phyloP scores from a whole-genome alignment of 2,113 vertebrate species.

The Poecile atricapillus region DNA sequence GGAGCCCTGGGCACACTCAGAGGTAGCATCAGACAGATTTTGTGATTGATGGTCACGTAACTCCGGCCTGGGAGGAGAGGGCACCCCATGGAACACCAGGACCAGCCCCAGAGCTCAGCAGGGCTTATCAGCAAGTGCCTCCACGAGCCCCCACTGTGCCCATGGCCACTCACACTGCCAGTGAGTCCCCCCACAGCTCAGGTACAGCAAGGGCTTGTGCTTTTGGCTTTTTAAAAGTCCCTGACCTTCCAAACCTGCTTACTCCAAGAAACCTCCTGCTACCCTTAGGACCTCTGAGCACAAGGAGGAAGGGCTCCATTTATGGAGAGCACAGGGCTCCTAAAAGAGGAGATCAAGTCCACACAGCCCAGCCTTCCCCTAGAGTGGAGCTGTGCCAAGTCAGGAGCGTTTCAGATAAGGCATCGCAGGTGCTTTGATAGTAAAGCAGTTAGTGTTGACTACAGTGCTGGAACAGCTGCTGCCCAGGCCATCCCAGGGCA shows the following conservation, averaged over 20 bases:
- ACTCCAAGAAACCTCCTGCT: slow-evolving; percentile 3
- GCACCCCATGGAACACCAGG: neutral
- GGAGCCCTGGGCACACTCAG: neutral
- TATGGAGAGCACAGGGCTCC: neutral
- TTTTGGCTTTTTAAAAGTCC: slow-evolving; percentile 9
- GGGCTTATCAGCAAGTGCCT: neutral
- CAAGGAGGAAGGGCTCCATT: neutral
- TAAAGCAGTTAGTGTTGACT: slow-evolving; percentile 58
- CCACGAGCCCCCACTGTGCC: neutral
- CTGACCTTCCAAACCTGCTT: neutral
- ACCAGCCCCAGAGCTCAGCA: neutral
- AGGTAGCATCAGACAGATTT: slow-evolving; percentile 36
- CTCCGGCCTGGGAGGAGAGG: neutral
- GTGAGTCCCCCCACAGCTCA: neutral
- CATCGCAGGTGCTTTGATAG: slow-evolving; percentile 77
- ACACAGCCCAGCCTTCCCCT: neutral
- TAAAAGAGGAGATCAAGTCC: neutral
- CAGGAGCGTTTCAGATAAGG: slow-evolving; percentile 67
- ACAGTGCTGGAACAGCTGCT: slow-evolving; percentile 28
- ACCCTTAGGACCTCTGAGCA: neutral
- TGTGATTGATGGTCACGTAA: neutral
- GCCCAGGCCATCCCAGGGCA: neutral
- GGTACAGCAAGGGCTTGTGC: neutral
- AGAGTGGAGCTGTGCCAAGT: neutral
- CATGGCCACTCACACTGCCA: neutral